Evolutionary conservation across 2,888 invertebrate species (phyloP).

Genomic region (Limnephilus marmoratus): DNA sequence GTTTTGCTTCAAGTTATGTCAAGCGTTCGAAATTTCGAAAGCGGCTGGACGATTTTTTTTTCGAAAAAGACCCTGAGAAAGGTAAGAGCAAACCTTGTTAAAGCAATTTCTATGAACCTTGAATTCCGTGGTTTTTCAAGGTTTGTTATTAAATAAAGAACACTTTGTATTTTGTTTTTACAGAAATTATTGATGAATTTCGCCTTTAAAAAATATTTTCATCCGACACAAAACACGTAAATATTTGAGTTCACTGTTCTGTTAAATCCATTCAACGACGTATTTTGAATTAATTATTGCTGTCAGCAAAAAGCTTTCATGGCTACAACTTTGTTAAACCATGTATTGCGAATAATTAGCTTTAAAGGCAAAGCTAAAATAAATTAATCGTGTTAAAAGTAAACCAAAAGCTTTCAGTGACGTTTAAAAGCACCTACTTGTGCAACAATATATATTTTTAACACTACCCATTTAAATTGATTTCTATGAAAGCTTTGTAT

Average conservation of each 20-base stretch:
- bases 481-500: neutral
- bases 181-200: neutral
- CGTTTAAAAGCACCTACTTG: neutral
- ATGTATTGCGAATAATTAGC: neutral
- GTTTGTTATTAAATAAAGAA: no score
- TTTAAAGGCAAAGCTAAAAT: neutral
- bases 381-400: neutral
- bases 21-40: no score
- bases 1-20: no score
- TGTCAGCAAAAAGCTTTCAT: neutral
- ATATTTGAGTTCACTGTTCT: neutral
- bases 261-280: neutral
- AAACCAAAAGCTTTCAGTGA: neutral
- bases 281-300: neutral
- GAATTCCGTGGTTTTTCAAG: no score
- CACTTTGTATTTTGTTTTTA: neutral
- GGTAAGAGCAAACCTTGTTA: no score
- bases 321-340: neutral
- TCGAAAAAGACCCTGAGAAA: no score
- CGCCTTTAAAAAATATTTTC: neutral
- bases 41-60: no score
- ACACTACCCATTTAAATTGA: neutral
- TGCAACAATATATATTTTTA: neutral
- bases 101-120: no score
- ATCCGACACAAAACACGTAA: neutral